Evolutionary conservation across 2,113 vertebrate species (phyloP), one percentile per base, ranked within the genome.

Genomic region (Silurus glanis): DNA sequence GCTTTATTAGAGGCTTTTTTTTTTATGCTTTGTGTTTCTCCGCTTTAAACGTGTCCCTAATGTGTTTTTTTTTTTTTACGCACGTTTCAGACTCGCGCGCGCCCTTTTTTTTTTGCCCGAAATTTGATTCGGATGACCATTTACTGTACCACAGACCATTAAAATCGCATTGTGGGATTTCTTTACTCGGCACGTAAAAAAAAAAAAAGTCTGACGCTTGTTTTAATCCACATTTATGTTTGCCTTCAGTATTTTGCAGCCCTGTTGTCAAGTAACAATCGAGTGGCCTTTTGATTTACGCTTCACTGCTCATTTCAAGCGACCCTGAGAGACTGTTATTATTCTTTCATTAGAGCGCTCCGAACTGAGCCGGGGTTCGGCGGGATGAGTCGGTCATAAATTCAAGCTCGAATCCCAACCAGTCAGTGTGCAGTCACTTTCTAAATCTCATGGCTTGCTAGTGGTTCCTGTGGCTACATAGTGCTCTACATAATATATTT

Each of bases 201-300:
- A 37, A 1, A 37, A 37, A 8, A 88, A 61, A 86, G 89, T 88
- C 90, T 81, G 75, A 78, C 80, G 75, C 47, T 76, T 82, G 86
- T 91, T 90, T 91, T 87, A 82, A 88, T 87, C 82, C 86, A 51
- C 51, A 64, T 80, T 83, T 49, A 58, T 45, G 64, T 37, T 85
- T 12, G 17, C n/a, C 87, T 87, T 37, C 37, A 37, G 37, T 37
- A 91, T 86, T 89, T 90, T 88, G 47, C 53, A 78, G 4, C 17
- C 16, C 21, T 89, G 88, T 90, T 80, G 64, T 90, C 83, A 76
- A 86, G 87, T 85, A 78, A 86, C 82, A 91, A 89, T 90, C 83
- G 67, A 81, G 67, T 6, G 80, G 59, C 84, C 89, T 94, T 92
- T 93, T 91, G 91, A 88, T 85, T 87, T 76, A 79, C 85, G 89